phyloP scores from a whole-genome alignment of 2,888 invertebrate genomes.

The Mythimna ferrago region DNA sequence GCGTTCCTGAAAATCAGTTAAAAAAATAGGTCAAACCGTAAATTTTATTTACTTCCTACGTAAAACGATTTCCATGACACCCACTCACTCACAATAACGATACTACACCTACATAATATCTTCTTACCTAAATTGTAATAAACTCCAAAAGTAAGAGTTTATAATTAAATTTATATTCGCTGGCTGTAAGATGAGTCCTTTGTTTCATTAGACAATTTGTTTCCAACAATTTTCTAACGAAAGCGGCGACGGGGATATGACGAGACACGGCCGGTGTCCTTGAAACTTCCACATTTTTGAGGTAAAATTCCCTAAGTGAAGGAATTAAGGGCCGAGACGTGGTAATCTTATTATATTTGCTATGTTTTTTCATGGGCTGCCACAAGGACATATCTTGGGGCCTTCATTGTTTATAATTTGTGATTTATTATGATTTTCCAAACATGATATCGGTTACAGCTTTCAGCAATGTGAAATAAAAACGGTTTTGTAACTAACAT shows the following conservation, averaged over 20 bases:
- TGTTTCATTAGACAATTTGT: constrained; percentile 79
- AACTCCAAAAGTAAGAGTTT: constrained; percentile 73
- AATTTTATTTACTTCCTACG: neutral
- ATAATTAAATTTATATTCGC: constrained; percentile 79
- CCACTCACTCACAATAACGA: constrained; percentile 11
- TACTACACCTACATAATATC: constrained; percentile 30
- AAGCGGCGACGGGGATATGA: constrained; percentile 38
- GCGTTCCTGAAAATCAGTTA: neutral
- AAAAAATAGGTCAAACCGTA: neutral
- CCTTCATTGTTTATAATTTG: neutral
- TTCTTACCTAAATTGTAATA: constrained; percentile 70
- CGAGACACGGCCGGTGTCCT: constrained; percentile 33
- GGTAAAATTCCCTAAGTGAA: constrained; percentile 31
- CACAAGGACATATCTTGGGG: constrained; percentile 26
- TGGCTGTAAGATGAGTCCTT: constrained; percentile 71
- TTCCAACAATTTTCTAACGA: constrained; percentile 64
- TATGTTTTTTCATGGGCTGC: constrained; percentile 13
- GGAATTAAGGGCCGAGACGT: constrained; percentile 27
- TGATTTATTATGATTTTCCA: neutral
- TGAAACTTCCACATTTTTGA: constrained; percentile 50
- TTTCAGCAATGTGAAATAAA: neutral
- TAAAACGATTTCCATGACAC: constrained; percentile 18
- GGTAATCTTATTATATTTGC: constrained; percentile 23
- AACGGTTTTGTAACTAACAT: neutral
- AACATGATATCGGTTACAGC: neutral